Evolutionary conservation across 2,888 invertebrate species (phyloP), one percentile per base, ranked within the genome.

Genomic region (Heliconius charithonia): DNA sequence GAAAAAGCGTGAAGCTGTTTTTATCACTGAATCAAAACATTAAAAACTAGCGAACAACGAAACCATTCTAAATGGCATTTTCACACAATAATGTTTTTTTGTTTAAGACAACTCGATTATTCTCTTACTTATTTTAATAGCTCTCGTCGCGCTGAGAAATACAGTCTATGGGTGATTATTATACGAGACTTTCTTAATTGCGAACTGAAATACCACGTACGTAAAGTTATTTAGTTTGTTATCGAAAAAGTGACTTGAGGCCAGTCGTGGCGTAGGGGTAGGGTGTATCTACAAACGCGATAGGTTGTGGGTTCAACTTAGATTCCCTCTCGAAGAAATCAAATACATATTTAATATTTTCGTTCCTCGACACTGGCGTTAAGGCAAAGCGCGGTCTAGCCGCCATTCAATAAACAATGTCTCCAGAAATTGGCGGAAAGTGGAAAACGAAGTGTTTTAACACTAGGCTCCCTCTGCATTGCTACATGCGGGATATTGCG

Each of bases 81-180:
- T 73, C 73, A 62, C 73, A 73, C 62, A 63, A 32, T 51, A 59
- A 59, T 37, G 29, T 16, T 29, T 70, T 27, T 70, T 51, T 70
- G 27, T 45, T 51, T 45, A 70, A 51, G 29, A 70, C 25, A 70
- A 27, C 29, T n/a, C 13, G 59, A 59, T 56, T 59, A 71, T 27
- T n/a, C 32, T 32, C n/a, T 72, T 32, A 59, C 13, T 29, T 32
- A 27, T 9, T 72, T 32, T 59, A 25, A 70, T 32, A 12, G 59
- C 25, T 73, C 32, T 73, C 56, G 72, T 73, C 32, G 25, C 32
- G 62, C 32, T 59, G 72, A 37, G 72, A 73, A 73, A 62, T 62
- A 37, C 62, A 37, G 62, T 73, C 32, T 19, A 73, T 73, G 62
- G 72, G 72, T 73, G 29, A 56, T 73, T 73, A 56, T 73, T 62